A percentile compares a stretch with the other conserved stretches of the same genome.
Conservation (phyloP, 2,113 vertebrate genomes). For the Leptobrachium leishanense region DNA sequence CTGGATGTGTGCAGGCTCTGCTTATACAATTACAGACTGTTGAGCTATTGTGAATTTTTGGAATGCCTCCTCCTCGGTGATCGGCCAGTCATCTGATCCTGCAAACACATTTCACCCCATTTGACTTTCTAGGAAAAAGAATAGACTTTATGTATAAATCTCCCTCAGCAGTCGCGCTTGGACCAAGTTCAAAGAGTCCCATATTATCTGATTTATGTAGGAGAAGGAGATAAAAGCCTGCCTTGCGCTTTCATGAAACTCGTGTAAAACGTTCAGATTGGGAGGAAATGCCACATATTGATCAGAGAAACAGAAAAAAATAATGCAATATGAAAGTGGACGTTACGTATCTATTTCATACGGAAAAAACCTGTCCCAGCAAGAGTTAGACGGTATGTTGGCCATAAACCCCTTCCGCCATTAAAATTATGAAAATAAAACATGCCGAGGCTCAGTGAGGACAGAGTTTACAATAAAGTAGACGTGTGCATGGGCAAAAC, state of each 20-base stretch:
- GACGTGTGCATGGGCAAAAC: too few relatives aligned
- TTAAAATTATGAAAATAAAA: too few relatives aligned
- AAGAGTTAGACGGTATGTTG: too few relatives aligned
- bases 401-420: too few relatives aligned
- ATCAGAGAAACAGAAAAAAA: too few relatives aligned
- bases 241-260: background rate
- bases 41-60: constrained; percentile 1
- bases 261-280: constrained; percentile 10
- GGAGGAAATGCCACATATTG: too few relatives aligned
- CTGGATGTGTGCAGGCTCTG: background rate
- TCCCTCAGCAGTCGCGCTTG: constrained; percentile 28
- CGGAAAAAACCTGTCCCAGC: too few relatives aligned
- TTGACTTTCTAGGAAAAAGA: constrained; percentile 40
- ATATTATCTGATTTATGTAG: constrained; percentile 23
- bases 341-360: too few relatives aligned
- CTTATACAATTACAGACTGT: constrained; percentile 6
- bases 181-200: constrained; percentile 16
- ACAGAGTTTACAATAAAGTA: too few relatives aligned
- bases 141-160: constrained; percentile 34
- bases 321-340: too few relatives aligned
- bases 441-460: too few relatives aligned
- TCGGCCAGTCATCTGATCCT: constrained; percentile 26
- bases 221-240: constrained; percentile 2
- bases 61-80: constrained; percentile 13
- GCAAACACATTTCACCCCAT: constrained; percentile 40